Evolutionary conservation across 2,113 vertebrate species (phyloP), one percentile per base, ranked within the genome.

Genomic region (Eira barbara): DNA sequence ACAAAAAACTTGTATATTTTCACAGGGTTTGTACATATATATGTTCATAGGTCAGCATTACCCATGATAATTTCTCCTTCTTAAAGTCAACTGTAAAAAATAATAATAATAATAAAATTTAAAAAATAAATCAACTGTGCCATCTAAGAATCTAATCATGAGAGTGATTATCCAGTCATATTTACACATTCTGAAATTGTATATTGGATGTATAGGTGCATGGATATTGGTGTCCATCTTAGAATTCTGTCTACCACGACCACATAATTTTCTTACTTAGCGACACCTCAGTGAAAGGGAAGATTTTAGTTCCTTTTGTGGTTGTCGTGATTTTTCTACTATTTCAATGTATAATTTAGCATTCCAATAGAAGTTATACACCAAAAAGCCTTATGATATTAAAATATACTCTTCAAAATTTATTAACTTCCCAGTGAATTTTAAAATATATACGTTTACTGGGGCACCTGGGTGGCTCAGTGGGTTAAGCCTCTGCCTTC

Each of bases 381-480:
- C 2, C 23, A 49, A 69, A 52, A 55, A 31, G 7, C 76, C 42
- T 63, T 90, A 13, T 7, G 82, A 78, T 76, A 52, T 78, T 55
- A 83, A 91, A 67, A 85, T 83, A n/a, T 47, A 79, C 1, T 34
- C n/a, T 81, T 93, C 55, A 81, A 65, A 94, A 76, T 76, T 13
- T 71, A 85, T 76, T 74, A 65, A 42, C 20, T 69, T 88, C 47
- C 25, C 6, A 78, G 39, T 74, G 2, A 84, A 81, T 69, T 93
- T 29, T 34, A 89, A 95, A 91, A 49, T 55, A 61, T 63, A 67
- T 3, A 11, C 13, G 34, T 34, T 36, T 82, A 81, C 49, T 4
- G 4, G 47, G 49, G 49, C 49, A 52, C 49, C 15, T 4, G 49
- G 49, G 1, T 15, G 49, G 49, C 15, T 52, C 49, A 52, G 49